These are phyloP conservation scores for Panurus biarmicus DNA, from an alignment of 2,113 vertebrate genomes.

Conservation along the genomic window DNA sequence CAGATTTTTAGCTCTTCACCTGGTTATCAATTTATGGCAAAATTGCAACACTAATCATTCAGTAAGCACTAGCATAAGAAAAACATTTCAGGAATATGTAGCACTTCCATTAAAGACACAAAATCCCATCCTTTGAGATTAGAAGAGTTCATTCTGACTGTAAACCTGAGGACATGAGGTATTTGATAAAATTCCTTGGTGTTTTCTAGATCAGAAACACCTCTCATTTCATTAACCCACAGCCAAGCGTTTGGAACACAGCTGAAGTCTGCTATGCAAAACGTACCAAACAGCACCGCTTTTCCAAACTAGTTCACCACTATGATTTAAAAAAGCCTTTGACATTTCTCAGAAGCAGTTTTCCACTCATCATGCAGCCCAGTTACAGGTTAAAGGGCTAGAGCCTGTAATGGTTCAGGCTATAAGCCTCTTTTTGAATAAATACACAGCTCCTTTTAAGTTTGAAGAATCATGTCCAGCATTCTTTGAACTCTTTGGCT, in stretches of 20 bases:
- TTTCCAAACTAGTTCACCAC: not conserved
- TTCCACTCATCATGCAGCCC: not conserved
- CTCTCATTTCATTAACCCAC: not conserved
- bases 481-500: not conserved
- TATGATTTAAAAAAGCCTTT: not conserved
- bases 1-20: slow-evolving; percentile 68
- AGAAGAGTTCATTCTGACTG: not conserved
- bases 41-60: slow-evolving; percentile 58
- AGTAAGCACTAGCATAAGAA: not conserved
- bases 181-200: not conserved
- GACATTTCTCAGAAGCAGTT: not conserved
- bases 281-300: not conserved
- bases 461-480: not conserved
- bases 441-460: not conserved
- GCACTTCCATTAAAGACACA: not conserved
- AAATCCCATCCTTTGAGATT: not conserved
- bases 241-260: not conserved
- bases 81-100: not conserved
- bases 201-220: not conserved
- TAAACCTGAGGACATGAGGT: not conserved
- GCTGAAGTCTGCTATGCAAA: not conserved
- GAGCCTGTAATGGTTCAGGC: not conserved
- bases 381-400: not conserved
- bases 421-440: not conserved
- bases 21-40: slow-evolving; percentile 70